Base-by-base conservation (phyloP, 1,140 invertebrate species). In the Pachyrhynchus sulphureomaculatus region DNA sequence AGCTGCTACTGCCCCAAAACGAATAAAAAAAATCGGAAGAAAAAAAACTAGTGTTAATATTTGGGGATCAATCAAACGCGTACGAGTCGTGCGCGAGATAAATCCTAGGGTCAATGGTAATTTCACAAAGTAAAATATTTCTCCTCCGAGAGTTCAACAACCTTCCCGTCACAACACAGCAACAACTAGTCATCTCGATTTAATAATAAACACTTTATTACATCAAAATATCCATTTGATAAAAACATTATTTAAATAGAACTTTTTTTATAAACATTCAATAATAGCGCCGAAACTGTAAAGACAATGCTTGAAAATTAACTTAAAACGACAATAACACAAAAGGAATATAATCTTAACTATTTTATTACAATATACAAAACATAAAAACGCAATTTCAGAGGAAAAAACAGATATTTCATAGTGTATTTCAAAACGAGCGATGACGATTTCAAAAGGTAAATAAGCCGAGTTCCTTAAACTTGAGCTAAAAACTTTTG, bases 101-200 rank as follows among this genome's bases (percentile, higher is more conserved):
- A 66, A 49, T 32, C 37, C 39, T 23, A 56, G 62, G 65, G 62
- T 68, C 66, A 68, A 64, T 65, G 65, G 64, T 70, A 70, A 68
- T 68, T 68, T 70, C 53, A 68, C 59, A 58, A 61, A 69, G 54
- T 65, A 59, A 69, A 68, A 68, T 69, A 61, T 67, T 59, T 64
- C 68, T 54, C 58, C 33, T 32, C 58, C 33, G 20, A 51, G 24
- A 49, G 63, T 56, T 65, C 68, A 45, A 37, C 47, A 63, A 68
- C 56, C 68, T 32, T 36, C 9, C n/a, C 52, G 37, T 36, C 47
- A 45, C 34, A 44, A 60, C 49, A 60, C 57, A 60, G 48, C 57
- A 60, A 52, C 51, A 42, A 56, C 8, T 32, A 54, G 26, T 45
- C 54, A 58, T 58, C 45, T 45, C 37, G 24, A 23, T 56, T 42